Percentiles rank a stretch among this genome's conserved stretches.
Conservation (phyloP, 2,113 vertebrate species). For the human (Homo sapiens) region GRCh38 chr14:34470501-34471000, state of each 20-base stretch:
- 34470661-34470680: not conserved
- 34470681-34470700: not conserved
- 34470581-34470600: not conserved
- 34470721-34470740: not conserved
- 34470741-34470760: not conserved
- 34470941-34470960: not conserved
- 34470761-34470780: not conserved
- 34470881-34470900: not conserved
- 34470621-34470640: not conserved
- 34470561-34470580: not conserved
- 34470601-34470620: not conserved
- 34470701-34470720: not conserved
- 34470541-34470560: not conserved
- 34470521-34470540: not conserved
- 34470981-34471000: not conserved
- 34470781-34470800: not conserved
- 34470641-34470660: not conserved
- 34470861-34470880: constrained; percentile 9
- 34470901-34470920: not conserved
- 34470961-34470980: not conserved
- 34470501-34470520: not conserved
- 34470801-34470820: not conserved
- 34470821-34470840: constrained; percentile 8
- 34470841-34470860: not conserved
- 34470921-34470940: not conserved